Evolutionary conservation across 1,140 invertebrate species (phyloP), one percentile per base, ranked within the genome.

Genomic region (Anagrus nilaparvatae): DNA sequence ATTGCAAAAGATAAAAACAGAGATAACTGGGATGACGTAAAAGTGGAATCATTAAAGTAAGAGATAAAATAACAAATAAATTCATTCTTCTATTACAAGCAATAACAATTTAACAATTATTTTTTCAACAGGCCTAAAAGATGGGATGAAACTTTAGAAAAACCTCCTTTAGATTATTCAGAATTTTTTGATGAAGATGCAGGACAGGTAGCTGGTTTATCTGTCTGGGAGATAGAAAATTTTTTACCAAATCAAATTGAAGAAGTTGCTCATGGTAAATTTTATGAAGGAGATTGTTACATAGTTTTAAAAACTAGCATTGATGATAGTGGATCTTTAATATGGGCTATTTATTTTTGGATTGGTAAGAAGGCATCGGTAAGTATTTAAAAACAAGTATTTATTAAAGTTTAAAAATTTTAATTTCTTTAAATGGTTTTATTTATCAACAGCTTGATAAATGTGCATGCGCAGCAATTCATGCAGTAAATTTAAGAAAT

Each of bases 241-340:
- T 99, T 99, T 63, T 70, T 98, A 43, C 96, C 96, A 1, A 96
- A 94, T 62, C 82, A 84, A 55, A 83, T 97, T 43, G 85, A 89
- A 44, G 80, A 89, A 75, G 86, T 84, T 9, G 79, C 88, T 1
- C 84, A 96, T 69, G 96, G 97, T 6, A 97, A 97, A 67, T 99
- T 99, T 67, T 99, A 97, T 60, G 93, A 98, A 70, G 96, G 89
- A 12, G 97, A 99, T 66, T 99, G 95, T 67, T 99, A 99, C 60
- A 97, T 99, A 52, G 76, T 99, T 40, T 67, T 99, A 31, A 92
- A 96, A 65, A 99, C 96, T 1, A 78, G 69, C 25, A 66, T 85
- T 25, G 93, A 97, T 61, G 82, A 93, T 24, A 79, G 82, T 51
- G 86, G 87, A 31, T 83, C 82, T 38, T 67, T 98, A 1, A 75